These are phyloP conservation scores for Ptilonorhynchus violaceus DNA, from an alignment of 2,113 vertebrate species.

Conservation along the genomic window DNA sequence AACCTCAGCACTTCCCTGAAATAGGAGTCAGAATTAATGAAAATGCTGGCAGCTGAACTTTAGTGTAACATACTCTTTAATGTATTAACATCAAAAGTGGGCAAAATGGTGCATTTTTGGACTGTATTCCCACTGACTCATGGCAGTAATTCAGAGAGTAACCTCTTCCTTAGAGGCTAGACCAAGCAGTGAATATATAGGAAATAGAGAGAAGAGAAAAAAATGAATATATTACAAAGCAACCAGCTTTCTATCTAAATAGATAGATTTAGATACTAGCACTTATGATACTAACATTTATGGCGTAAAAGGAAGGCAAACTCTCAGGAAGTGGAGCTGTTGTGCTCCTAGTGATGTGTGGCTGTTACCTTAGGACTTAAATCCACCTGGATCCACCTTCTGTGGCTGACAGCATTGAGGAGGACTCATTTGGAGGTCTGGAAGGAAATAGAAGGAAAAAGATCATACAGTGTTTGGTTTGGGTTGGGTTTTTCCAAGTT, in stretches of 20 bases:
- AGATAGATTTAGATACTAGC: too few species aligned
- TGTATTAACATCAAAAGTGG: neutral
- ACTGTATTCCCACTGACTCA: neutral
- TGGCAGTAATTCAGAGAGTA: neutral
- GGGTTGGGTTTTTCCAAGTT: neutral
- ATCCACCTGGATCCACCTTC: neutral
- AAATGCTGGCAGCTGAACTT: neutral
- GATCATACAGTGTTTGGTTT: accelerated
- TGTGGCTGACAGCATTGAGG: neutral
- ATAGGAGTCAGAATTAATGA: neutral
- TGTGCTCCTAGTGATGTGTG: neutral
- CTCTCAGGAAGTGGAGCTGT: neutral
- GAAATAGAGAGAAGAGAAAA: neutral
- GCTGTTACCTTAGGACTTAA: neutral
- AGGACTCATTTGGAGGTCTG: neutral
- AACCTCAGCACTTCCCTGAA: neutral
- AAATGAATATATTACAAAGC: neutral
- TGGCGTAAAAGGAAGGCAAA: neutral
- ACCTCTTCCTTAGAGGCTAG: neutral
- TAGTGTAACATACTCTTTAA: neutral
- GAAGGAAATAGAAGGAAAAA: neutral
- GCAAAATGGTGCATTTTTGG: neutral
- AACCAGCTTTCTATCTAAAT: neutral
- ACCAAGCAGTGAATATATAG: neutral
- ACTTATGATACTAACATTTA: neutral